Base-by-base conservation (phyloP, 2,113 vertebrate genomes). In the Mesoclemmys tuberculata region DNA sequence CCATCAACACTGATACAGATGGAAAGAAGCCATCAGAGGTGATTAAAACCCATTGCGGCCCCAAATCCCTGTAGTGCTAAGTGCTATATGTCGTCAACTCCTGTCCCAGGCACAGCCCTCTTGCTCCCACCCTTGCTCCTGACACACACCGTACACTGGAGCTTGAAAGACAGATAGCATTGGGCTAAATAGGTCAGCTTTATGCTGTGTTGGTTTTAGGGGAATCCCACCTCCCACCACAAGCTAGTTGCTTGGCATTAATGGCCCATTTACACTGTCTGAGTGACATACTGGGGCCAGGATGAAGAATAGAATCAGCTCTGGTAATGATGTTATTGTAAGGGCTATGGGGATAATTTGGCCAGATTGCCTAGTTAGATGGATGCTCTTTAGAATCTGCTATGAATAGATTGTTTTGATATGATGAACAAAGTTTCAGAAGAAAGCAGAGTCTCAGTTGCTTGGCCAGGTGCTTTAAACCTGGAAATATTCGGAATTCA, bases 281-380 rank as follows among this genome's bases (percentile, higher is more conserved):
- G 0, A 8, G n/a, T 16, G 29, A 77, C 10, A 29, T 27, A 27
- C 6, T 27, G 74, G 38, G 74, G 41, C 12, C 41, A 77, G 12
- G 26, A 6, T 77, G 41, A 46, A 77, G 74, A 46, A 44, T 75
- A 27, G 24, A 44, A 46, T 77, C 74, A 24, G 41, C 41, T 41
- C 41, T 4, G 1, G 12, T 29, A 27, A 77, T 29, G 41, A 16
- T 75, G 14, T 14, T 75, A 44, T 46, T 77, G n/a, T 38, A 38
- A 38, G 1, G 19, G 13, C 19, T 16, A 0, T 0, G 9, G 38
- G 52, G 5, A 3, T 0, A 5, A 2, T 18, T 12, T 22, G 58
- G 51, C 48, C 51, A 3, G 0, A 1, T 52, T 31, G 16, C 56
- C 71, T 1, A 0, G 21, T 19, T 22, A 58, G 31, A 4, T 3